Evolutionary conservation across 2,113 vertebrate species (phyloP).

Genomic region (Cettia cetti): DNA sequence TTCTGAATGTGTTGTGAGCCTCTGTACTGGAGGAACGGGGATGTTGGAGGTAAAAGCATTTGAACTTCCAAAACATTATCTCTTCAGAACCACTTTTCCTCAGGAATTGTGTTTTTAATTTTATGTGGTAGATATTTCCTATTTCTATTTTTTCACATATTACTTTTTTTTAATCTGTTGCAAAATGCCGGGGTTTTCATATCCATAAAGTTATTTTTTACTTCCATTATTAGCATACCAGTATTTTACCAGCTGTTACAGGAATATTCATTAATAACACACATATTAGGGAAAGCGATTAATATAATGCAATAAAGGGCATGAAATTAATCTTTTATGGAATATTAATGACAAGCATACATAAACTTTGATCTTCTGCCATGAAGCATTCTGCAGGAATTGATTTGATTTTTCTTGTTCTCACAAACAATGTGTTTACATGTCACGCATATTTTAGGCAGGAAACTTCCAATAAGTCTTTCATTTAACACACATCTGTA

Average conservation of each 20-base stretch:
- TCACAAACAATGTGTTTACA: constrained; percentile 41
- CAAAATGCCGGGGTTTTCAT: background rate
- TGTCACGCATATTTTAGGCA: background rate
- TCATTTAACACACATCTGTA: constrained; percentile 48
- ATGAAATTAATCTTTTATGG: constrained; percentile 52
- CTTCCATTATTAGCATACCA: background rate
- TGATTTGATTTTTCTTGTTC: constrained; percentile 15
- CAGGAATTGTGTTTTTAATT: background rate
- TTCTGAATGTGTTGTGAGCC: background rate
- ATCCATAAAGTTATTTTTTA: background rate
- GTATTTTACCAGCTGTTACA: background rate
- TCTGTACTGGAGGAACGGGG: background rate
- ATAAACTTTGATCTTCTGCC: constrained; percentile 35
- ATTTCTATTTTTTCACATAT: background rate
- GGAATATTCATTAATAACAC: constrained; percentile 5
- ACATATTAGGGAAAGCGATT: background rate
- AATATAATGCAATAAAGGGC: constrained; percentile 24
- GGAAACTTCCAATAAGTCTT: constrained; percentile 52
- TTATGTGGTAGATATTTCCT: background rate
- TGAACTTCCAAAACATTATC: background rate
- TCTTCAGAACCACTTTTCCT: background rate
- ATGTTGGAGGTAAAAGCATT: background rate
- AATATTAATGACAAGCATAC: background rate
- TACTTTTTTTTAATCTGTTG: background rate
- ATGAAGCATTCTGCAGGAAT: background rate